Percentiles rank a stretch among this genome's conserved stretches.
phyloP scores from a whole-genome alignment of 2,113 vertebrate species.

The Heterocephalus glaber region DNA sequence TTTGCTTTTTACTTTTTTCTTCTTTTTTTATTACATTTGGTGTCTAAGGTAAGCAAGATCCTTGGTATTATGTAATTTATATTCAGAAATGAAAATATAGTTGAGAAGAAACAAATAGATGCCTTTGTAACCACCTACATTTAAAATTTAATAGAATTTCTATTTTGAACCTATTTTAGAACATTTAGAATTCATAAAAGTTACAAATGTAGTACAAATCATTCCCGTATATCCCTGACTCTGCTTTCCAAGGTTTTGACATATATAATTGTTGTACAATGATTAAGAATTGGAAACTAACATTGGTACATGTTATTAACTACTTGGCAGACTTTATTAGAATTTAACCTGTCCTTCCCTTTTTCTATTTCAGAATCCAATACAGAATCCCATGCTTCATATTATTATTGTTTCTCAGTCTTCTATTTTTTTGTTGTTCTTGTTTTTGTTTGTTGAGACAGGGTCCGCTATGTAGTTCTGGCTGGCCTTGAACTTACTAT shows the following conservation, averaged over 20 bases:
- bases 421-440: not conserved
- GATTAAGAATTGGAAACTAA: not conserved
- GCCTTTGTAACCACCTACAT: not conserved
- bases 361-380: not conserved
- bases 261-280: not conserved
- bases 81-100: not conserved
- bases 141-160: not conserved
- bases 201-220: not conserved
- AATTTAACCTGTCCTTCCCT: not conserved
- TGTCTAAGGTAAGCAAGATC: not conserved
- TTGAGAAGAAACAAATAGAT: not conserved
- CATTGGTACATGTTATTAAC: not conserved
- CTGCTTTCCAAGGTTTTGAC: not conserved
- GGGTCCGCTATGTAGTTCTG: not conserved
- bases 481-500: no score
- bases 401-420: not conserved
- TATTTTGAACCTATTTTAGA: slow-evolving; percentile 9
- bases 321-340: not conserved
- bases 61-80: not conserved
- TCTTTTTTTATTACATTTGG: not conserved
- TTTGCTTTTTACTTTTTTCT: not conserved
- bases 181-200: not conserved
- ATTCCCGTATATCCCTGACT: no score
- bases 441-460: not conserved
- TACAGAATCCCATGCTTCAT: not conserved